Conservation (phyloP, 2,888 invertebrate species). For the Linhomoeus sp. region DNA sequence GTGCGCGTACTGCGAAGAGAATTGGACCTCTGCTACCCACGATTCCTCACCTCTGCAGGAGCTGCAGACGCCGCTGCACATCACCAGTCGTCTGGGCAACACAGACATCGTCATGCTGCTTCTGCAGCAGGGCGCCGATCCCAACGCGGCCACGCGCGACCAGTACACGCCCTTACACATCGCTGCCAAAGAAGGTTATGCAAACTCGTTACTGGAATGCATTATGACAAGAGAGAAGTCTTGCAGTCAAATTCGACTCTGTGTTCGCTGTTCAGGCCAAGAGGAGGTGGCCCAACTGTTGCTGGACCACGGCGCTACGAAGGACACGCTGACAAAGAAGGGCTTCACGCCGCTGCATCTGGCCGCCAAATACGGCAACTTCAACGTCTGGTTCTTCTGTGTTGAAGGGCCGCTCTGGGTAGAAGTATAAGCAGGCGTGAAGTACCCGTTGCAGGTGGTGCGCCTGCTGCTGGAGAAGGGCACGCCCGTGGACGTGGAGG, state of each 20-base stretch:
- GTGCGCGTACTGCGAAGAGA: too few relatives aligned
- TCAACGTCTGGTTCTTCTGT: conserved; percentile 44
- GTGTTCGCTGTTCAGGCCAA: conserved; percentile 10
- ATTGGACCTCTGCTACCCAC: too few relatives aligned
- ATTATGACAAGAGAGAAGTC: neutral
- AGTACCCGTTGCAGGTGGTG: conserved; percentile 43
- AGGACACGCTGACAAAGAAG: conserved; percentile 73
- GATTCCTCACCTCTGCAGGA: conserved; percentile 35
- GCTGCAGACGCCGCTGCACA: conserved; percentile 92
- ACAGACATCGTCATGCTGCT: conserved; percentile 89
- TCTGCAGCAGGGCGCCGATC: conserved; percentile 64
- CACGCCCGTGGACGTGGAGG: conserved; percentile 86
- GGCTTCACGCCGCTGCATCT: conserved; percentile 95
- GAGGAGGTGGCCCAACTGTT: conserved; percentile 61
- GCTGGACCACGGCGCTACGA: conserved; percentile 79
- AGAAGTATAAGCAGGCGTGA: conserved; percentile 55
- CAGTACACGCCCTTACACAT: conserved; percentile 93
- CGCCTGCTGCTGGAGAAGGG: conserved; percentile 75
- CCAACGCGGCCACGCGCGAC: conserved; percentile 82
- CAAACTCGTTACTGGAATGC: neutral
- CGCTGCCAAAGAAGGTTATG: conserved; percentile 93
- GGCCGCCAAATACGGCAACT: conserved; percentile 94
- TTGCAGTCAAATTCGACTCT: neutral
- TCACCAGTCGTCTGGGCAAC: conserved; percentile 88
- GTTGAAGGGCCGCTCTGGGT: too few relatives aligned